Base-by-base conservation (phyloP, 2,888 invertebrate species). In the Hylaea fasciaria region DNA sequence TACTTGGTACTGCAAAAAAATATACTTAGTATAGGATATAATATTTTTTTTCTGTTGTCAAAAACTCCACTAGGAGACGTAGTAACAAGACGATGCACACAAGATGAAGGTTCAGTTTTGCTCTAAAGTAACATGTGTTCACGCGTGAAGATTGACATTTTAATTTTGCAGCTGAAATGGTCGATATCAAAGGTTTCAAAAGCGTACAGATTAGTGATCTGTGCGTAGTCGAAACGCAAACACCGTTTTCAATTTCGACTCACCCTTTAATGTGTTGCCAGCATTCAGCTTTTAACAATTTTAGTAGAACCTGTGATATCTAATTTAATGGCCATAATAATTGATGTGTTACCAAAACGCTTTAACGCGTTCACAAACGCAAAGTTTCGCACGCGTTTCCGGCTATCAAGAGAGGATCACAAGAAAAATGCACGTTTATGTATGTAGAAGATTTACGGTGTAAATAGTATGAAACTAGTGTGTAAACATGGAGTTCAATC, bases 251-350 rank as follows among this genome's bases (percentile, higher is more conserved):
- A 55, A 55, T 49, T 14, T 39, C 12, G 10, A 50, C 13, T 52
- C 58, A 35, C 44, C 58, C 51, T 52, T 52, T 57, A 47, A 58
- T 52, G 52, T 58, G 52, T 58, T 58, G 58, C 58, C 58, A 58
- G 51, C 47, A n/a, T 10, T 29, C 16, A 35, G 39, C 22, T 29
- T 56, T 17, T n/a, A 51, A 45, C 53, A 28, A 43, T 37, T 44
- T 39, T 9, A 28, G 22, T 35, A 53, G 32, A 46, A 41, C 50
- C 43, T 12, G 57, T 50, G 41, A 50, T 49, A 54, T 54, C 50
- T 51, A 41, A 45, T 59, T 60, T 60, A 55, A 60, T 51, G 22
- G 12, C 46, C 55, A 43, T 46, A 47, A 55, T 60, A 60, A 60
- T 60, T 50, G 55, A 60, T 55, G 60, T 37, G 57, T 47, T 46